Conservation (phyloP, 2,797 vertebrate species). For the Manis pentadactyla region DNA sequence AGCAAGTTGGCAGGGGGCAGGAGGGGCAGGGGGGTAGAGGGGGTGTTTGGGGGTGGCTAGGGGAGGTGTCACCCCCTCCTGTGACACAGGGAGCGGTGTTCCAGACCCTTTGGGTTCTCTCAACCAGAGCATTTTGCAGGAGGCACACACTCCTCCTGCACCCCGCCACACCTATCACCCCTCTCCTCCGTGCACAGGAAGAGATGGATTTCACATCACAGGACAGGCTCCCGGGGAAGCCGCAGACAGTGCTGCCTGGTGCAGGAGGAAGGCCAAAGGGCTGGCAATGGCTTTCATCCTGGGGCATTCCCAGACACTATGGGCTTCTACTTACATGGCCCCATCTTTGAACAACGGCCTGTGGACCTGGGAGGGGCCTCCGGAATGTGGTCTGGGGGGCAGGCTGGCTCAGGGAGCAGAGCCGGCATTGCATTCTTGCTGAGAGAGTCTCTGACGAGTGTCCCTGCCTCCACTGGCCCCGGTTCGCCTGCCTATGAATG, state of each 20-base stretch:
- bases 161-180: not conserved
- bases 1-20: no score
- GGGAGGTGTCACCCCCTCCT: not conserved
- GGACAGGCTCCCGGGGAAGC: not conserved
- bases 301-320: not conserved
- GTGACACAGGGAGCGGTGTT: not conserved
- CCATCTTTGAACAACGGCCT: not conserved
- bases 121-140: not conserved
- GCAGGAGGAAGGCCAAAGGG: not conserved
- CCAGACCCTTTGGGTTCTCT: not conserved
- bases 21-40: not conserved
- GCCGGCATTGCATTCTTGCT: not conserved
- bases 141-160: not conserved
- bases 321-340: not conserved
- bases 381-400: not conserved
- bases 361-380: not conserved
- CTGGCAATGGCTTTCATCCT: not conserved
- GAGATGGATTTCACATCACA: not conserved
- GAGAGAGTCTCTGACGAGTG: not conserved
- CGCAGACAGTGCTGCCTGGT: not conserved
- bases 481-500: not conserved
- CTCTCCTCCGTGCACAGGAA: not conserved
- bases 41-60: not conserved
- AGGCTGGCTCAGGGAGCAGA: not conserved
- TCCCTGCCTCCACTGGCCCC: not conserved